These are phyloP conservation scores for Zygogramma bicolorata DNA, from an alignment of 2,888 invertebrate genomes.

Conservation along the genomic window DNA sequence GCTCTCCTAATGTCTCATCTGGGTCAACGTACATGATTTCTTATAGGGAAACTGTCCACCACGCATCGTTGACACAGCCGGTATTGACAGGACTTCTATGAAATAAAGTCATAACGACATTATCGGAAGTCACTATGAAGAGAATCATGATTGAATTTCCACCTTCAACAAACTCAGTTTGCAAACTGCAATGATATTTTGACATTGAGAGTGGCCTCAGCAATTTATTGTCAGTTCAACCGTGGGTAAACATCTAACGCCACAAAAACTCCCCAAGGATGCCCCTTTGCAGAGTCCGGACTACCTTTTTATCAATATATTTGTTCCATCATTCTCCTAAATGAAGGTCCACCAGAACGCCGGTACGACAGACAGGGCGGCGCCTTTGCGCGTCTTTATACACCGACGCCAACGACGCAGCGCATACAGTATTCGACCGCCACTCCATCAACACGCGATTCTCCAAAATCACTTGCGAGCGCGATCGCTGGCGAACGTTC, in stretches of 20 bases:
- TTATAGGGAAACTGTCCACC: no score
- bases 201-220: no score
- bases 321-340: slow-evolving; percentile 6
- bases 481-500: not conserved
- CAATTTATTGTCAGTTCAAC: not conserved
- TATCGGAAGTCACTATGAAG: no score
- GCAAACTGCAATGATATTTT: no score
- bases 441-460: slow-evolving; percentile 66
- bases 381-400: slow-evolving; percentile 59
- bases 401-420: slow-evolving; percentile 61
- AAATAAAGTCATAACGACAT: no score
- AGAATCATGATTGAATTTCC: no score
- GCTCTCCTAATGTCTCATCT: no score
- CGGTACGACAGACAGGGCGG: slow-evolving; percentile 57
- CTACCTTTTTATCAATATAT: slow-evolving; percentile 9
- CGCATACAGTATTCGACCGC: slow-evolving; percentile 59
- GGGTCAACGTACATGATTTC: no score
- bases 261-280: slow-evolving; percentile 6
- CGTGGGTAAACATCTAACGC: not conserved
- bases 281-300: not conserved
- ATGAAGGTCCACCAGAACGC: slow-evolving; percentile 33
- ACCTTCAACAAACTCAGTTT: no score
- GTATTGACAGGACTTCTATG: no score
- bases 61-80: no score
- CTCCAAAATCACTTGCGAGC: slow-evolving; percentile 3